Conservation (phyloP, 2,113 vertebrate genomes). For the Dendrocopos noguchii region DNA sequence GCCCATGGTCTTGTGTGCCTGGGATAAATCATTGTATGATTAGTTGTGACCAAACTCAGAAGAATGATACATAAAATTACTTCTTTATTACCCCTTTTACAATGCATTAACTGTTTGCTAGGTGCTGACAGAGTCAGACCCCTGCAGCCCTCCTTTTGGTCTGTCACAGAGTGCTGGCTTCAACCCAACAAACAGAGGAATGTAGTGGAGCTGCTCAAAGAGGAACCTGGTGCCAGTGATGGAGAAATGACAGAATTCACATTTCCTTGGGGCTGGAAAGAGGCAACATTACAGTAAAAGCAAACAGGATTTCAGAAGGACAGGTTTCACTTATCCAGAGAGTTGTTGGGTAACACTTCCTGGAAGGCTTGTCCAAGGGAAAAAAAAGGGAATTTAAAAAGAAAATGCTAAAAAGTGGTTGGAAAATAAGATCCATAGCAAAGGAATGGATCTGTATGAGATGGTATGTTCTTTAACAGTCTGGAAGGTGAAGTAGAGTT, state of each 20-base stretch:
- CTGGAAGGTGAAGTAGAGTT: background rate
- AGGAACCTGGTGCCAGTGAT: background rate
- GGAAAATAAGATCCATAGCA: background rate
- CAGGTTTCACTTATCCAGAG: background rate
- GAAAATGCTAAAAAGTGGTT: background rate
- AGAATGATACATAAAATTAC: conserved; percentile 16
- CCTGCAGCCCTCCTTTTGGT: background rate
- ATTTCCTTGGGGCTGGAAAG: background rate
- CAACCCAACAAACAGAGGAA: background rate
- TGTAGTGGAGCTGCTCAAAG: background rate
- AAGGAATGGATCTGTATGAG: background rate
- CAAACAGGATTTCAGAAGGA: background rate
- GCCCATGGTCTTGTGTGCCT: background rate
- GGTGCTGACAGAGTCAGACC: conserved; percentile 7
- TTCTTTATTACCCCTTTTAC: conserved; percentile 35
- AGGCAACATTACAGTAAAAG: background rate
- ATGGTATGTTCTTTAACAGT: background rate
- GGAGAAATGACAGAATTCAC: background rate
- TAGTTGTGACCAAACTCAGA: background rate
- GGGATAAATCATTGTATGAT: background rate
- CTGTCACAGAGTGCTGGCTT: background rate
- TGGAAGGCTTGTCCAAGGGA: background rate
- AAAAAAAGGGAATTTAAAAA: background rate
- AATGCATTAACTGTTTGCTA: conserved; percentile 13
- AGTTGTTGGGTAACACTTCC: background rate